phyloP scores from a whole-genome alignment of 2,113 vertebrate genomes.

The Lathamus discolor region DNA sequence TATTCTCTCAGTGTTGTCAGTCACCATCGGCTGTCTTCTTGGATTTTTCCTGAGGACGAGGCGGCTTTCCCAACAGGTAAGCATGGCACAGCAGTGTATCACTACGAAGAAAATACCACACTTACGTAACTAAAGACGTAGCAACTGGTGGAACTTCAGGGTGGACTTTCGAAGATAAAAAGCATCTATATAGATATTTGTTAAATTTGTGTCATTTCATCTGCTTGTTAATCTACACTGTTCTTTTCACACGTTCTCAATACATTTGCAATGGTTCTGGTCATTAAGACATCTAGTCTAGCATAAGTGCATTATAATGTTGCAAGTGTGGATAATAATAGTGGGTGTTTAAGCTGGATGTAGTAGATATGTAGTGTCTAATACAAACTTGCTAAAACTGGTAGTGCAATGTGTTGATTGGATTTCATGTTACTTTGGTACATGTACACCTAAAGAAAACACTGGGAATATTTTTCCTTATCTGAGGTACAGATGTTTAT shows the following conservation, averaged over 20 bases:
- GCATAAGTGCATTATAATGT: neutral
- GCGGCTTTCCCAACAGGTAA: conserved; percentile 92
- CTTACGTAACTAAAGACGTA: neutral
- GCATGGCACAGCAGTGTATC: neutral
- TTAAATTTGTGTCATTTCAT: neutral
- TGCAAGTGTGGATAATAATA: neutral
- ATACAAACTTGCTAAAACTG: neutral
- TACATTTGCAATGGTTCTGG: neutral
- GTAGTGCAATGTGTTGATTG: neutral
- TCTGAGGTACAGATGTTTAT: neutral
- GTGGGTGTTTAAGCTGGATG: neutral
- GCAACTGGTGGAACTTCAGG: neutral
- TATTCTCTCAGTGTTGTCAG: conserved; percentile 92
- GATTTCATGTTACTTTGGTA: neutral
- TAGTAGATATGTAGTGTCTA: neutral
- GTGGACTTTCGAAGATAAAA: neutral
- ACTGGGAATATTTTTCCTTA: neutral
- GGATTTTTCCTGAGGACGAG: conserved; percentile 94
- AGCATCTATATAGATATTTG: fast-evolving
- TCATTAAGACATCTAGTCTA: neutral
- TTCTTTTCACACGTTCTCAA: neutral
- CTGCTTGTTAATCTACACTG: neutral
- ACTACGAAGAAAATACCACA: neutral
- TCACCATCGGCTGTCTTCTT: conserved; percentile 94
- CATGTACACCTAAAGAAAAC: neutral